A percentile compares a stretch with the other conserved stretches of the same genome.
These are phyloP conservation scores for Catalaphyllia jardinei DNA, from an alignment of 64 coral and sea anemone genomes.

Conservation along the genomic window DNA sequence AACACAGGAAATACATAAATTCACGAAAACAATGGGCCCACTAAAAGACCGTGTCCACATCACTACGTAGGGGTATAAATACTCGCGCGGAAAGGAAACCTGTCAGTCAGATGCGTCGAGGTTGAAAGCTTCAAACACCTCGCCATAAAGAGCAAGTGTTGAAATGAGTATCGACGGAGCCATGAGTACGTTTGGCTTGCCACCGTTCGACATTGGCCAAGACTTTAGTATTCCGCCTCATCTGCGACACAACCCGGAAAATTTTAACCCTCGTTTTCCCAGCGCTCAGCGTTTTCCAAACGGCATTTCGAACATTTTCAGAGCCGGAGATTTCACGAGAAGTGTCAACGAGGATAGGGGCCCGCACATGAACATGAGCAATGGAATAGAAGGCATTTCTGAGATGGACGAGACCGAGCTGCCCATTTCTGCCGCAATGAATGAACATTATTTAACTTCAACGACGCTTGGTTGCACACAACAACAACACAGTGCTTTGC, in stretches of 20 bases:
- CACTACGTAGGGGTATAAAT: conserved; percentile 88
- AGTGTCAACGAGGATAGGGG: conserved; percentile 6
- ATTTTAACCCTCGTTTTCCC: conserved; percentile 38
- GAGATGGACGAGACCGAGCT: conserved; percentile 36
- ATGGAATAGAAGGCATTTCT: conserved; percentile 30
- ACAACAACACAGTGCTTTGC: conserved; percentile 41
- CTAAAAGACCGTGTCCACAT: conserved; percentile 76
- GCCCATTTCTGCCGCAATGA: conserved; percentile 36
- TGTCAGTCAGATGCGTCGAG: conserved; percentile 63
- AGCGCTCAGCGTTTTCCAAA: conserved; percentile 20
- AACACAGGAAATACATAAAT: conserved; percentile 99
- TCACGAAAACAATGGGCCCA: conserved; percentile 75
- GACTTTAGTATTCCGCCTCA: conserved; percentile 39
- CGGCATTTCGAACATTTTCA: conserved; percentile 34
- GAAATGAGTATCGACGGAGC: conserved; percentile 53
- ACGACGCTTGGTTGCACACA: conserved; percentile 49
- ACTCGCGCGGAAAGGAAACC: conserved; percentile 53
- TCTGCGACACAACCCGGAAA: conserved; percentile 41
- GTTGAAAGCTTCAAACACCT: conserved; percentile 31
- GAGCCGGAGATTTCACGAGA: conserved; percentile 12
- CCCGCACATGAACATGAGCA: conserved; percentile 39
- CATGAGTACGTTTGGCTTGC: conserved; percentile 62
- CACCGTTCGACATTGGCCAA: conserved; percentile 42
- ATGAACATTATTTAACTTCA: conserved; percentile 42
- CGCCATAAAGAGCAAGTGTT: not conserved